phyloP scores from a whole-genome alignment of 2,797 vertebrate species.

The Aotus griseimembra region DNA sequence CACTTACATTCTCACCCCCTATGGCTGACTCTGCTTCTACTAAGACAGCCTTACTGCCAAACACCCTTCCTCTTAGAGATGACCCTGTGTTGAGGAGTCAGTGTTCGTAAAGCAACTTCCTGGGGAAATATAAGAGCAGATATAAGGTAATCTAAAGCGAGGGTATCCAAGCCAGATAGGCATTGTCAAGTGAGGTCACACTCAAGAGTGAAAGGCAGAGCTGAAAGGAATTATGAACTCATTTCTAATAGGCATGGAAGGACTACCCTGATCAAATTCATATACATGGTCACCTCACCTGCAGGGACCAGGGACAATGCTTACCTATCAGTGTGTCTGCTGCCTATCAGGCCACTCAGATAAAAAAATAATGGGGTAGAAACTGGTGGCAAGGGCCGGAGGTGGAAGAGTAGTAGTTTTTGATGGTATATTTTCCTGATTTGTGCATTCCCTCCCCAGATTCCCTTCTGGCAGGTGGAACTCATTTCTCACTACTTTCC shows the following conservation, averaged over 20 bases:
- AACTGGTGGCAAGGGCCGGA: neutral
- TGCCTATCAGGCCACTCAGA: neutral
- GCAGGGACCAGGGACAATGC: neutral
- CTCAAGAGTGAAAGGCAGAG: neutral
- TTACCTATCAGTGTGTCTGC: neutral
- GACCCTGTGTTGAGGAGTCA: neutral
- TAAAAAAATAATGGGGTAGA: neutral
- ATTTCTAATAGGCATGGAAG: neutral
- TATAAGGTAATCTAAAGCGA: neutral
- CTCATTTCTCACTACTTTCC: neutral
- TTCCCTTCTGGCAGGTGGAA: fast-evolving
- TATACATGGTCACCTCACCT: neutral
- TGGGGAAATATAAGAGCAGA: neutral
- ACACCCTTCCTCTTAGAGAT: neutral
- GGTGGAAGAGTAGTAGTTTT: fast-evolving
- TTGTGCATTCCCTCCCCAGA: neutral
- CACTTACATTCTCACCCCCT: neutral
- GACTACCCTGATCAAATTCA: too few relatives aligned
- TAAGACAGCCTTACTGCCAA: neutral
- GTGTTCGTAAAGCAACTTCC: neutral
- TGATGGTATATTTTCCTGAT: neutral
- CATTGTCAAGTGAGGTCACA: neutral
- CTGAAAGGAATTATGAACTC: neutral
- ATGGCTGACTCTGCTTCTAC: neutral
- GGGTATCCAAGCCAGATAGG: neutral